Evolutionary conservation across 2,888 invertebrate species (phyloP).

Genomic region (Bugula neritina): DNA sequence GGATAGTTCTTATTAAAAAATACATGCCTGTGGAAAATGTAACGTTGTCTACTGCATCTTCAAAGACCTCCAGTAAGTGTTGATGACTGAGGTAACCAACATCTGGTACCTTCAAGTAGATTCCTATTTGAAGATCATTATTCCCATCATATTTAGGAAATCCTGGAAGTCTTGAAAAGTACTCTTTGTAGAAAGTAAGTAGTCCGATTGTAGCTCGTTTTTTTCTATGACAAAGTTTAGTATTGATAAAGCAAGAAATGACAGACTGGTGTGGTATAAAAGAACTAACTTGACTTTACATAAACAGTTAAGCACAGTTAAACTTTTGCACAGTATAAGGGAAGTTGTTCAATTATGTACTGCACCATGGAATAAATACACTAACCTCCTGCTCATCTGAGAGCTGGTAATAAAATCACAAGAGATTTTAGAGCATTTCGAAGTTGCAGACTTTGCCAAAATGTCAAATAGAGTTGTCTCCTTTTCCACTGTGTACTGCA

Average conservation of each 20-base stretch:
- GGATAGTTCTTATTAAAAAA: too few relatives aligned
- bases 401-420: background rate
- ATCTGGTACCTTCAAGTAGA: background rate
- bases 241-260: too few relatives aligned
- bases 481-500: conserved; percentile 2
- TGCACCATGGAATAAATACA: too few relatives aligned
- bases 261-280: too few relatives aligned
- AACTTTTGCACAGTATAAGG: too few relatives aligned
- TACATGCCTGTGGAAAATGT: background rate
- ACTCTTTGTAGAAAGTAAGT: too few relatives aligned
- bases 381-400: too few relatives aligned
- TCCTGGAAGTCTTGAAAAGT: background rate
- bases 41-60: background rate
- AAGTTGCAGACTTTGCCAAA: background rate
- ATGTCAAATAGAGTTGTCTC: background rate
- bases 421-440: background rate
- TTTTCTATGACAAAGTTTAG: too few relatives aligned
- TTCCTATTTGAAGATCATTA: background rate
- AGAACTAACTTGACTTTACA: too few relatives aligned
- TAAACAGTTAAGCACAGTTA: too few relatives aligned
- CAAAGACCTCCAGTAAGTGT: background rate
- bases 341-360: too few relatives aligned
- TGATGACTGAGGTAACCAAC: background rate
- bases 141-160: background rate
- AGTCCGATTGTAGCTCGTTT: too few relatives aligned